phyloP scores from a whole-genome alignment of 2,113 vertebrate species.

The Solea senegalensis region DNA sequence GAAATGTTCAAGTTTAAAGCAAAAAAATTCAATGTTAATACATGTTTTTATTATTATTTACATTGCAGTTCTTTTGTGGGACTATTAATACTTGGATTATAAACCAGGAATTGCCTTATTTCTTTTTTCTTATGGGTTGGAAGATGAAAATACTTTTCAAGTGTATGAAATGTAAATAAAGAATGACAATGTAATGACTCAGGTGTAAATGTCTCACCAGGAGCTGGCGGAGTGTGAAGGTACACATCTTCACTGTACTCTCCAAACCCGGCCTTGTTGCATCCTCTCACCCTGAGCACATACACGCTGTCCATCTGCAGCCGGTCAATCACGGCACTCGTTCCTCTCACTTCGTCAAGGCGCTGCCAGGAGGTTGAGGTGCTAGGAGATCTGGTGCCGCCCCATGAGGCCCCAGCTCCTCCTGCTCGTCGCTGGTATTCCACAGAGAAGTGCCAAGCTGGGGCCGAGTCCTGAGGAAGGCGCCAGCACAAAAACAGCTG shows the following conservation, averaged over 20 bases:
- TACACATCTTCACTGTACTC: conserved; percentile 97
- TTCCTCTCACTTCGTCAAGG: conserved; percentile 90
- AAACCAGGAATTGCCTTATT: too few species aligned
- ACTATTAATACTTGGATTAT: too few species aligned
- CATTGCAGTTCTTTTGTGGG: too few species aligned
- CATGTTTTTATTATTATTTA: too few species aligned
- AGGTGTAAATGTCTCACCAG: conserved; percentile 78
- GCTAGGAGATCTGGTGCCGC: conserved; percentile 85
- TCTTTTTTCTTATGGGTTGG: neutral
- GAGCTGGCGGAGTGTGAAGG: conserved; percentile 92
- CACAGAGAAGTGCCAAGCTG: conserved; percentile 94
- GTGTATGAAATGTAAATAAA: neutral
- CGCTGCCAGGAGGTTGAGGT: conserved; percentile 87
- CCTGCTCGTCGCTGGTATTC: conserved; percentile 90
- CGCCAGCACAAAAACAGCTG: conserved; percentile 97
- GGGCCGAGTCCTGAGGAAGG: conserved; percentile 92
- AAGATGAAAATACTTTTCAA: neutral
- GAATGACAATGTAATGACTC: neutral
- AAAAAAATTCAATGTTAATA: too few species aligned
- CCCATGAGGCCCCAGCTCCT: conserved; percentile 82
- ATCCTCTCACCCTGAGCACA: conserved; percentile 91
- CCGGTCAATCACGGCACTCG: conserved; percentile 88
- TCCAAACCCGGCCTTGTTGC: conserved; percentile 94
- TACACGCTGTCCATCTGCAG: conserved; percentile 93
- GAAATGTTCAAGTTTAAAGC: conserved; percentile 5